Base-by-base conservation (phyloP, 2,888 invertebrate species). In the Sturmia bella region DNA sequence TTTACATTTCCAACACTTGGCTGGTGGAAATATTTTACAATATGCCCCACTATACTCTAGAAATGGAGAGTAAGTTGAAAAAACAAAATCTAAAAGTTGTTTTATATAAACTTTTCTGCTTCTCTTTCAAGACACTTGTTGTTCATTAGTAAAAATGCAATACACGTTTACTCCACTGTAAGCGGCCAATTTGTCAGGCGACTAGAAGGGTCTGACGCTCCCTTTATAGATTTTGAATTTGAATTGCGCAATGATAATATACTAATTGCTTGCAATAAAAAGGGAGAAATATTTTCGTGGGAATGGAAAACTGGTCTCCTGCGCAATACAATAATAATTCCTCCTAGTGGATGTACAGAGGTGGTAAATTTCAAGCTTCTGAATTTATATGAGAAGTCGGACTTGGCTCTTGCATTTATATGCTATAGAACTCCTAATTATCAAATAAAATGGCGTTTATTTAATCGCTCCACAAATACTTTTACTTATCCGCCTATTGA, bases 101-200 rank as follows among this genome's bases (percentile, higher is more conserved):
- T 27, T 17, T 27, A 50, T 54, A 32, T 11, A n/a, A n/a, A n/a
- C 13, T n/a, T 27, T 15, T 27, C 17, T 41, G 2, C 1, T 32
- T 37, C n/a, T 17, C 1, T 68, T n/a, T 19, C 3, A 85, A 95
- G 95, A 85, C 92, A 90, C 83, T 84, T 95, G 11, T 94, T 93
- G 86, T 91, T 95, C 57, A 91, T 93, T 2, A 93, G 92, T 89
- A 93, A 92, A 50, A 92, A 93, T 83, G 87, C 91, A 4, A 91
- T 96, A 7, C 92, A 93, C 85, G 92, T 94, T 0, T 95, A 93
- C 86, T 94, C 93, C 85, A 92, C 93, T 0, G 91, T 91, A 85
- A 95, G 95, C 2, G 94, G 94, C 0, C 94, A 94, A 86, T 91
- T 93, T 83, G 90, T 94, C 1, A 91, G 92, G 69, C 92, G 93